phyloP scores from a whole-genome alignment of 2,888 invertebrate species.

The Dioctria rufipes region DNA sequence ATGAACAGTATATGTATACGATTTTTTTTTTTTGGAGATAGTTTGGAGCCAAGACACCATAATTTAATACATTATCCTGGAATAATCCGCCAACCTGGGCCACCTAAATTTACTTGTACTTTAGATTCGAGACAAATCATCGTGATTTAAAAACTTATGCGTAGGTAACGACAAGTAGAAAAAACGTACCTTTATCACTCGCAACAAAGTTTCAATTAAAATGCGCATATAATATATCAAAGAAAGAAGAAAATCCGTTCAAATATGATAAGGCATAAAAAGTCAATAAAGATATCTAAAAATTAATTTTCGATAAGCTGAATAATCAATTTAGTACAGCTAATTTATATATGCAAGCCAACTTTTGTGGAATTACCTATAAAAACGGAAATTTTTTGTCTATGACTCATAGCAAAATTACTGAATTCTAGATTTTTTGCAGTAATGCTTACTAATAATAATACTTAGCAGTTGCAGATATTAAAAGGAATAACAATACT shows the following conservation, averaged over 20 bases:
- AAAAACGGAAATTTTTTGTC: too few relatives aligned
- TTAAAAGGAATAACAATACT: too few relatives aligned
- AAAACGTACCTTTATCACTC: slow-evolving; percentile 42
- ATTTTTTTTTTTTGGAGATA: slow-evolving; percentile 48
- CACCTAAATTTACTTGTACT: slow-evolving; percentile 38
- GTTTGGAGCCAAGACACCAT: slow-evolving; percentile 52
- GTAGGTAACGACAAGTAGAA: slow-evolving; percentile 36
- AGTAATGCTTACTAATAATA: too few relatives aligned
- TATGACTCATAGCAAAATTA: not conserved
- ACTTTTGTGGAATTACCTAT: too few relatives aligned
- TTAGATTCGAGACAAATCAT: slow-evolving; percentile 51
- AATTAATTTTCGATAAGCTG: too few relatives aligned
- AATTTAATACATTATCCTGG: slow-evolving; percentile 50
- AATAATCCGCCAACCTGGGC: slow-evolving; percentile 48
- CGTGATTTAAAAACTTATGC: slow-evolving; percentile 47
- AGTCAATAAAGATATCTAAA: not conserved
- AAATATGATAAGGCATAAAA: not conserved
- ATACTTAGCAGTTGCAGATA: too few relatives aligned
- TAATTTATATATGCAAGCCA: too few relatives aligned
- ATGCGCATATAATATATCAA: slow-evolving; percentile 31
- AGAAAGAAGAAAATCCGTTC: not conserved
- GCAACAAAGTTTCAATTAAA: slow-evolving; percentile 52
- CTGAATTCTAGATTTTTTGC: too few relatives aligned
- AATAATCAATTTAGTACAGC: too few relatives aligned
- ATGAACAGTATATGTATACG: slow-evolving; percentile 39